Percentiles rank a stretch among this genome's conserved stretches.
phyloP scores from a whole-genome alignment of 2,113 vertebrate species.

The Dolichotis patagonum region DNA sequence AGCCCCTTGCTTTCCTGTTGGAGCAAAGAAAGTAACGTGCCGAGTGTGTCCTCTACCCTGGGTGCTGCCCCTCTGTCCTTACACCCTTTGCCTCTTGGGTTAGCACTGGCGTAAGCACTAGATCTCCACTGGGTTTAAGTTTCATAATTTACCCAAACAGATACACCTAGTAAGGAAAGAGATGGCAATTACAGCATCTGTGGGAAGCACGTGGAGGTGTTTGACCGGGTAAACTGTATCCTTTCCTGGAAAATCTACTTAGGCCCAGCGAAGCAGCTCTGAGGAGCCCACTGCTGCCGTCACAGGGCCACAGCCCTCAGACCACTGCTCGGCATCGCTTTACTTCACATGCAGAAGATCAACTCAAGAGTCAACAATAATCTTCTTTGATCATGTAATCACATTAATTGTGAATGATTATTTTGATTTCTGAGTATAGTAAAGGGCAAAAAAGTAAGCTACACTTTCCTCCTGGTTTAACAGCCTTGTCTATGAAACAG shows the following conservation, averaged over 20 bases:
- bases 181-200: not conserved
- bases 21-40: not conserved
- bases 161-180: not conserved
- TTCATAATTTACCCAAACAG: conserved; percentile 40
- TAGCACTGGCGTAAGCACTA: not conserved
- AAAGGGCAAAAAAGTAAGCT: conserved; percentile 31
- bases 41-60: not conserved
- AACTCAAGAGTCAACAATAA: conserved; percentile 1
- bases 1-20: not conserved
- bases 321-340: not conserved
- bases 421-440: not conserved
- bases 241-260: not conserved
- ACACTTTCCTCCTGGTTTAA: not conserved
- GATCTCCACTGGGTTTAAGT: conserved; percentile 26
- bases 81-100: not conserved
- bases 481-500: not conserved
- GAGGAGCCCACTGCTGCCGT: not conserved
- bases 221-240: not conserved
- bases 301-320: not conserved
- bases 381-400: not conserved
- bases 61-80: not conserved
- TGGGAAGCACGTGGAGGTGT: not conserved
- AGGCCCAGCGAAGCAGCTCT: not conserved
- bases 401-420: not conserved
- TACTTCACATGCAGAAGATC: not conserved